Conservation (phyloP, 2,797 vertebrate species). For the Amblyraja radiata region DNA sequence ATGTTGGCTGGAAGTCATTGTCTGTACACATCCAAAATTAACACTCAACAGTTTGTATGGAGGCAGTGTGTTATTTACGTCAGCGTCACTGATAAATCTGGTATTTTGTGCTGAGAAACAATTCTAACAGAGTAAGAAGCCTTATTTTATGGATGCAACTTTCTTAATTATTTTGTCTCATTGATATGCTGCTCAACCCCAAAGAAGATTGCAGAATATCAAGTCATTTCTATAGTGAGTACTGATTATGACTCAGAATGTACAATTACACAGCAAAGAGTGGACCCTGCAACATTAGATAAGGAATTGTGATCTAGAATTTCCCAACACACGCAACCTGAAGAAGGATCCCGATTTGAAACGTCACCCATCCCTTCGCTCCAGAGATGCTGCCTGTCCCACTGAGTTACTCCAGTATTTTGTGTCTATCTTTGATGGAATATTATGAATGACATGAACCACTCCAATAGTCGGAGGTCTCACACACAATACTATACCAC, state of each 20-base stretch:
- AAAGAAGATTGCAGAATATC: background rate
- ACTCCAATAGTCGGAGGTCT: too few relatives aligned
- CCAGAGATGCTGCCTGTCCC: too few relatives aligned
- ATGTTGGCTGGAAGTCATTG: background rate
- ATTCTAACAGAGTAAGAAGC: background rate
- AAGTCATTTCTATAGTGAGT: background rate
- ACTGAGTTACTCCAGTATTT: too few relatives aligned
- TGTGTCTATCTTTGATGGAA: too few relatives aligned
- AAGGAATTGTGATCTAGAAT: background rate
- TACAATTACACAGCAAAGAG: background rate
- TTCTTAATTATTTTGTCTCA: background rate
- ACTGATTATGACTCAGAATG: background rate
- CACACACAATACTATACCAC: too few relatives aligned
- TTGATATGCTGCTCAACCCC: background rate
- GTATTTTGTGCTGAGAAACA: background rate
- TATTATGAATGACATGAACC: too few relatives aligned
- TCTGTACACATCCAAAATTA: background rate
- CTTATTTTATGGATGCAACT: background rate
- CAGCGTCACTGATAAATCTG: background rate
- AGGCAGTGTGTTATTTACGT: background rate
- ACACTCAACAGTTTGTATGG: background rate
- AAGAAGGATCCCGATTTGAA: too few relatives aligned
- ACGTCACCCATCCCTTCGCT: too few relatives aligned
- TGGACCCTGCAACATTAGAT: background rate
- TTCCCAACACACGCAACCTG: too few relatives aligned